Evolutionary conservation across 1,140 invertebrate genomes (phyloP).

Genomic region (Monomorium pharaonis): DNA sequence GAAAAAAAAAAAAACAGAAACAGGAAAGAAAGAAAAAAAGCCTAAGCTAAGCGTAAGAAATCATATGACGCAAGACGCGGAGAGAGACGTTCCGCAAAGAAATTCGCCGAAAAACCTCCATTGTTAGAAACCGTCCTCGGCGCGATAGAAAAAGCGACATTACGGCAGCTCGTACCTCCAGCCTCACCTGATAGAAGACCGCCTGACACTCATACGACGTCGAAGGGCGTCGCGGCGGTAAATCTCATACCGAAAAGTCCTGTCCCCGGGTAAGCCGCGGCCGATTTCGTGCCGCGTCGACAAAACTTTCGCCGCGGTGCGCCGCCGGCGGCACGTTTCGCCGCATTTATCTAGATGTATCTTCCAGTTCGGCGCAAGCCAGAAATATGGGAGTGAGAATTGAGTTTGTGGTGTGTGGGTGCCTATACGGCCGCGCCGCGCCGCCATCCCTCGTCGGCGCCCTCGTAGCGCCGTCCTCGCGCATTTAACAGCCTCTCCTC

Average conservation of each 20-base stretch:
- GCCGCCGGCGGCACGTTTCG: constrained; percentile 74
- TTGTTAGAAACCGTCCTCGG: constrained; percentile 13
- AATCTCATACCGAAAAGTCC: constrained; percentile 67
- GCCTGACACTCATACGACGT: constrained; percentile 44
- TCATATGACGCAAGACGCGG: neutral
- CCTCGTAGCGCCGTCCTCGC: neutral
- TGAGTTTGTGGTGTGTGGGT: constrained; percentile 68
- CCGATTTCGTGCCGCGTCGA: constrained; percentile 32
- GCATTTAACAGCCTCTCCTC: constrained; percentile 41
- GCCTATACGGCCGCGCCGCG: neutral
- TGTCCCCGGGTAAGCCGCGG: constrained; percentile 1
- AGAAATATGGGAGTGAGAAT: constrained; percentile 78
- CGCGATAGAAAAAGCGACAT: constrained; percentile 41
- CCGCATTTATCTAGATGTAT: constrained; percentile 82
- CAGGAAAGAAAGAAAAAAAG: neutral
- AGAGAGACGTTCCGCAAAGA: neutral
- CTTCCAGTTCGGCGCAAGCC: constrained; percentile 74
- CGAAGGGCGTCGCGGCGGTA: constrained; percentile 62
- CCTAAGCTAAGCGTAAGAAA: constrained; percentile 3
- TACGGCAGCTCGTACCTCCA: constrained; percentile 43
- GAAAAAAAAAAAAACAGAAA: neutral
- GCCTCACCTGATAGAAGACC: constrained; percentile 49
- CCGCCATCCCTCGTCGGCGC: neutral
- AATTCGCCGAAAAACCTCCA: constrained; percentile 18
- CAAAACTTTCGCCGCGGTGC: constrained; percentile 66